These are phyloP conservation scores for Rugalucina vietnamica DNA, from an alignment of 2,888 invertebrate species.

Conservation along the genomic window DNA sequence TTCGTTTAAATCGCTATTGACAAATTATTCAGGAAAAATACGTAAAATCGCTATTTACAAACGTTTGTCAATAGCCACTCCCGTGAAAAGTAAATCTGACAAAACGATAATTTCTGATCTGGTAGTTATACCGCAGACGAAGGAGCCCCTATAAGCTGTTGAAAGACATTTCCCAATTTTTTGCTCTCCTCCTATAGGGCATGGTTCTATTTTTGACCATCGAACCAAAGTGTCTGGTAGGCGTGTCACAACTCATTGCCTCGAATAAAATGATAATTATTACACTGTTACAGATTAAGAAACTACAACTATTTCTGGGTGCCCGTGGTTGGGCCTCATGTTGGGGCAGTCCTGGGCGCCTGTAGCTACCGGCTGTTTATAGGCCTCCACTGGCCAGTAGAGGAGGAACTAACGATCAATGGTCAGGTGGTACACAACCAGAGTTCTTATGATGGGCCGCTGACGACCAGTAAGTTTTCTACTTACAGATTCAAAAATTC, in stretches of 20 bases:
- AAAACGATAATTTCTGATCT: not conserved
- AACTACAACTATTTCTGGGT: constrained; percentile 86
- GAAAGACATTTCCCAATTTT: no score
- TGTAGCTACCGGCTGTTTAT: constrained; percentile 84
- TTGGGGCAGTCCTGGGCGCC: constrained; percentile 86
- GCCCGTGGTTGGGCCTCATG: constrained; percentile 85
- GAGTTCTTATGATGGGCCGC: not conserved
- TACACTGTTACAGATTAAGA: constrained; percentile 78
- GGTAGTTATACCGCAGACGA: no score
- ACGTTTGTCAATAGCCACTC: no score
- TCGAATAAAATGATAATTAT: no score
- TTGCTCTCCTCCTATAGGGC: no score
- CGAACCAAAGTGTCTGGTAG: no score
- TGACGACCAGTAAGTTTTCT: not conserved
- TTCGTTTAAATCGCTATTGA: no score
- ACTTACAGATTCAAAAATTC: no score
- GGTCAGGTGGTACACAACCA: not conserved
- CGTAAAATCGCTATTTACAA: no score
- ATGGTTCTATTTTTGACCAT: no score
- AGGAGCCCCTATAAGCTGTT: no score
- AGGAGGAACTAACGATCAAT: not conserved
- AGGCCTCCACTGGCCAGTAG: constrained; percentile 85
- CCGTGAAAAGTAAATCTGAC: not conserved
- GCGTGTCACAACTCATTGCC: no score
- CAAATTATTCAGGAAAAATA: constrained; percentile 3